A percentile compares a stretch with the other conserved stretches of the same genome.
Conservation (phyloP, 1,140 invertebrate genomes). For the Phenacoccus solenopsis region DNA sequence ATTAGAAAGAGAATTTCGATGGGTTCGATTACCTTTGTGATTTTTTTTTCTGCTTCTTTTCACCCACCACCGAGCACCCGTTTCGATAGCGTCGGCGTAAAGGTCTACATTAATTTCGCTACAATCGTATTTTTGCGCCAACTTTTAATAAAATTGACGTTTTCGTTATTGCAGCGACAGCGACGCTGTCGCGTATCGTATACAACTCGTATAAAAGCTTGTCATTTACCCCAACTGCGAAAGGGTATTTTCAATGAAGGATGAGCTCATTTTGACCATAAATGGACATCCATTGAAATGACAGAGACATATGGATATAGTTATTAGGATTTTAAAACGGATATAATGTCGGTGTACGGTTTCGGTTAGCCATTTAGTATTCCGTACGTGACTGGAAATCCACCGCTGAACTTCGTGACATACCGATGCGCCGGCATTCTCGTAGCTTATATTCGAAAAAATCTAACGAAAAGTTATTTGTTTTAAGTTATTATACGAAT, state of each 20-base stretch:
- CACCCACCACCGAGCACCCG: too few species aligned
- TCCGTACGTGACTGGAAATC: not conserved
- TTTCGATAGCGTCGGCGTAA: too few species aligned
- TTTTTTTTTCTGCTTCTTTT: too few species aligned
- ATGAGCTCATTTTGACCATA: constrained; percentile 1
- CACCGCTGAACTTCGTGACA: not conserved
- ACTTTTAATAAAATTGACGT: too few species aligned
- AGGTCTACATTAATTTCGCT: too few species aligned
- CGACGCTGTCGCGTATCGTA: too few species aligned
- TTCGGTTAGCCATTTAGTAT: constrained; percentile 1
- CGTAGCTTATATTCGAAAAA: not conserved
- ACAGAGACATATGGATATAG: constrained; percentile 1
- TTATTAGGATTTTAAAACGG: constrained; percentile 2
- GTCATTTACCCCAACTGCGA: not conserved
- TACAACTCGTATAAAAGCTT: not conserved
- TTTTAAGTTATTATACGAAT: not conserved
- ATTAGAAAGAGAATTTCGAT: not conserved
- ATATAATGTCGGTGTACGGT: not conserved
- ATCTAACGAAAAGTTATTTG: not conserved
- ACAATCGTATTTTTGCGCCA: too few species aligned
- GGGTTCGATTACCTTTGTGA: not conserved
- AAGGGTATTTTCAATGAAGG: not conserved
- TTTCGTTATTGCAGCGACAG: too few species aligned
- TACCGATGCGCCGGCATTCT: not conserved
- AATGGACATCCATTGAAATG: not conserved